Evolutionary conservation across 1,140 invertebrate species (phyloP), one percentile per base, ranked within the genome.

Genomic region (Ganaspis sp.): DNA sequence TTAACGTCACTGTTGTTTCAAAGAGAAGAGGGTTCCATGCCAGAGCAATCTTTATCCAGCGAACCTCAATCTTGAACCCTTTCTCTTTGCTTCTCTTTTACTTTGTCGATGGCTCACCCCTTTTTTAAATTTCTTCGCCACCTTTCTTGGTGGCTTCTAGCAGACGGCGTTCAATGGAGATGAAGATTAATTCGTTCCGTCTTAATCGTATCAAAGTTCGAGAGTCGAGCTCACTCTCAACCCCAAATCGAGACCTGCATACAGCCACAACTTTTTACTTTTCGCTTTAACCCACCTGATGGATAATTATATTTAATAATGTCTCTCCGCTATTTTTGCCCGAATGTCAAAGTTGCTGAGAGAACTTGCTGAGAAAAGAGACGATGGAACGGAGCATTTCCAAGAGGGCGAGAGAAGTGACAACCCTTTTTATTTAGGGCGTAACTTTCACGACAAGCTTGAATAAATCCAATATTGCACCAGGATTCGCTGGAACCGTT

Each of bases 191-290:
- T 91, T 91, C 90, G 86, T 90, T 90, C 85, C 88, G 88, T 90
- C 89, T 90, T 91, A 91, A 91, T 90, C 90, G 90, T 87, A 90
- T 91, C 89, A 91, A 91, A 91, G 88, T 91, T 91, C 88, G 87
- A 90, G 87, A 90, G 88, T 83, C 84, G 82, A 83, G 85, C 84
- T 79, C 76, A 38, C 69, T 73, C 72, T 40, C 64, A 69, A 70
- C 71, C 74, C 77, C 79, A 77, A 21, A 72, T 40, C 69, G 64
- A 70, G 73, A 74, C 81, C 80, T 80, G 72, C 80, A 79, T 75
- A 45, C 74, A 71, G 72, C 78, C 79, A 72, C 78, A 87, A 89
- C 88, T 89, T 90, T 89, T 89, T 89, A 89, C 87, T 86, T 83
- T 81, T 80, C 71, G 53, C 80, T 74, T 81, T 54, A 73, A 80